Percentiles rank a stretch among this genome's conserved stretches.
These are phyloP conservation scores for Henicopernis longicauda DNA, from an alignment of 2,113 vertebrate species.

Conservation along the genomic window DNA sequence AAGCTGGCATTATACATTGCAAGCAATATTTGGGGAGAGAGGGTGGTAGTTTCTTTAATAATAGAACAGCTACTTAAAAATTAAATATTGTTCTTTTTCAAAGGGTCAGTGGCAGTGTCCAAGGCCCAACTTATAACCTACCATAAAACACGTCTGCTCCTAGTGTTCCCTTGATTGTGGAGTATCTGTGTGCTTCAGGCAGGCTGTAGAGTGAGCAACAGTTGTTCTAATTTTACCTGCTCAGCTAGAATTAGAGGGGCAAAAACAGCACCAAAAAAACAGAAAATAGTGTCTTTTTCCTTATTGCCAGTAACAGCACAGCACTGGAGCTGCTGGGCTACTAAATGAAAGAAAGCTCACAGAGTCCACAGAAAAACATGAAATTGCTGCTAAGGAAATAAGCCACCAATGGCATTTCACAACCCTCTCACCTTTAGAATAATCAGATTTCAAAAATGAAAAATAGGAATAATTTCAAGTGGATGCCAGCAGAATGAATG, in stretches of 20 bases:
- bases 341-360: not conserved
- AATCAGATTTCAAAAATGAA: not conserved
- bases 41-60: not conserved
- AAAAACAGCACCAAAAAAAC: not conserved
- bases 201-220: not conserved
- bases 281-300: not conserved
- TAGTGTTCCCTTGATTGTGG: not conserved
- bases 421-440: not conserved
- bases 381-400: not conserved
- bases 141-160: not conserved
- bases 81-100: not conserved
- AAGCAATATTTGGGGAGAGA: not conserved
- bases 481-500: not conserved
- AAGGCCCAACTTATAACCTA: not conserved
- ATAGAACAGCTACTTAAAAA: constrained; percentile 4
- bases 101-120: not conserved
- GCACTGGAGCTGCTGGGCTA: not conserved
- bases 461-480: not conserved
- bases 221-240: not conserved
- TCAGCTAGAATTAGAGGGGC: not conserved
- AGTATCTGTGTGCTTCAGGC: not conserved
- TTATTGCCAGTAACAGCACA: not conserved
- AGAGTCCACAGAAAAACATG: not conserved
- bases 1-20: not conserved
- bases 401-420: not conserved